These are phyloP conservation scores for Spheniscus humboldti DNA, from an alignment of 2,797 vertebrate genomes.

Conservation along the genomic window DNA sequence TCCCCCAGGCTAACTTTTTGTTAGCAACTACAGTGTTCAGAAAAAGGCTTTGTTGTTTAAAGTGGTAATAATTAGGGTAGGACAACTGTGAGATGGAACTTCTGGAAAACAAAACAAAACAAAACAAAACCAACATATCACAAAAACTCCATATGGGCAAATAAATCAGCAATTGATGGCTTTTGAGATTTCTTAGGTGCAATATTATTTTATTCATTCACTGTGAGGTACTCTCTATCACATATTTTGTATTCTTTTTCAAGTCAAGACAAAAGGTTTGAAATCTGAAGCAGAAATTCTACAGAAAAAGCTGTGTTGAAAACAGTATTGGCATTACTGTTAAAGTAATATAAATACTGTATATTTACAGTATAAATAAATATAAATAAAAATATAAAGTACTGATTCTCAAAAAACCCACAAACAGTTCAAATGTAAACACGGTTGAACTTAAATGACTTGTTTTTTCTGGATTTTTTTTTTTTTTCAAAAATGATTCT, in stretches of 20 bases:
- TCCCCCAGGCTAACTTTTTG: not conserved
- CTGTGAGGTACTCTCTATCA: not conserved
- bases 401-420: not conserved
- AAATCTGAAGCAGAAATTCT: not conserved
- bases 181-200: conserved; percentile 37
- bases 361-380: too few relatives aligned
- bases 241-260: conserved; percentile 14
- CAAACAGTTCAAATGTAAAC: not conserved
- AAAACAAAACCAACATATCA: not conserved
- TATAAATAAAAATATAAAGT: not conserved
- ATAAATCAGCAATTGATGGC: not conserved
- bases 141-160: conserved; percentile 29
- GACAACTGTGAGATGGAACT: not conserved
- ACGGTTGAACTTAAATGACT: not conserved
- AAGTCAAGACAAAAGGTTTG: not conserved
- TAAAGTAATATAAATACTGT: too few relatives aligned
- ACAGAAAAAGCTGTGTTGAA: not conserved
- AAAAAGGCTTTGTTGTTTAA: not conserved
- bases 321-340: not conserved
- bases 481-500: too few relatives aligned
- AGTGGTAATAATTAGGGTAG: not conserved
- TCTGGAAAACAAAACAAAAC: not conserved
- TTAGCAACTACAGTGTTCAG: not conserved
- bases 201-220: conserved; percentile 35
- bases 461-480: not conserved